phyloP scores from a whole-genome alignment of 2,113 vertebrate genomes.

The Datnioides undecimradiatus region DNA sequence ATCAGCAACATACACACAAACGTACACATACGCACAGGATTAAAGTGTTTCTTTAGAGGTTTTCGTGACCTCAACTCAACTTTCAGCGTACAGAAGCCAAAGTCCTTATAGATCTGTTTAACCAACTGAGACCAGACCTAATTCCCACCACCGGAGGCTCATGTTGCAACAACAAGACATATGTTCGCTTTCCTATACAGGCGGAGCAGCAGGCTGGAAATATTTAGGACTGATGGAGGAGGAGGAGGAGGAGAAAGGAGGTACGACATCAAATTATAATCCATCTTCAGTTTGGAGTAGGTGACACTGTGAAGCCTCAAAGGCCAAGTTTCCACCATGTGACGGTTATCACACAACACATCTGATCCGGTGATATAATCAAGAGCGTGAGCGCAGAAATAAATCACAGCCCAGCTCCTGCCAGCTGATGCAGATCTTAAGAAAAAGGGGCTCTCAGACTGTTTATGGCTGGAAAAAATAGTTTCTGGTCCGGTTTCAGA shows the following conservation, averaged over 20 bases:
- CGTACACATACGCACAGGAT: not conserved
- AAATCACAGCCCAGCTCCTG: not conserved
- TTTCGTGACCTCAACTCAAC: slow-evolving; percentile 17
- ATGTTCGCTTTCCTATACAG: not conserved
- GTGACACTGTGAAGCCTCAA: not conserved
- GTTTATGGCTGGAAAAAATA: not conserved
- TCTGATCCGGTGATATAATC: slow-evolving; percentile 27
- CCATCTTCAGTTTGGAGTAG: not conserved
- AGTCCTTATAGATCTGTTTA: slow-evolving; percentile 1
- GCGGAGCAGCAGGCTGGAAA: not conserved
- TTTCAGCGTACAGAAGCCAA: slow-evolving; percentile 14
- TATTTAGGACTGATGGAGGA: slow-evolving; percentile 7
- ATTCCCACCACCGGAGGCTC: not conserved
- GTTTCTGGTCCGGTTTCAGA: slow-evolving; percentile 17
- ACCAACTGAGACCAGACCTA: not conserved
- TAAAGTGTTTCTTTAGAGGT: not conserved
- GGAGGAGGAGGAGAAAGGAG: not conserved
- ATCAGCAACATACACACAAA: not conserved
- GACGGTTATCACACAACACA: slow-evolving; percentile 34
- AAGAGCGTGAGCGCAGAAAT: not conserved
- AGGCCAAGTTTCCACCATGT: slow-evolving; percentile 36
- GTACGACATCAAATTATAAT: not conserved
- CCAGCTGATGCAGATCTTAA: slow-evolving; percentile 9
- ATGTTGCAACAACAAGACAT: not conserved
- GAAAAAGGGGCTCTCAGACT: not conserved